Base-by-base conservation (phyloP, 2,797 vertebrate species). In the Leontocebus nigricollis region DNA sequence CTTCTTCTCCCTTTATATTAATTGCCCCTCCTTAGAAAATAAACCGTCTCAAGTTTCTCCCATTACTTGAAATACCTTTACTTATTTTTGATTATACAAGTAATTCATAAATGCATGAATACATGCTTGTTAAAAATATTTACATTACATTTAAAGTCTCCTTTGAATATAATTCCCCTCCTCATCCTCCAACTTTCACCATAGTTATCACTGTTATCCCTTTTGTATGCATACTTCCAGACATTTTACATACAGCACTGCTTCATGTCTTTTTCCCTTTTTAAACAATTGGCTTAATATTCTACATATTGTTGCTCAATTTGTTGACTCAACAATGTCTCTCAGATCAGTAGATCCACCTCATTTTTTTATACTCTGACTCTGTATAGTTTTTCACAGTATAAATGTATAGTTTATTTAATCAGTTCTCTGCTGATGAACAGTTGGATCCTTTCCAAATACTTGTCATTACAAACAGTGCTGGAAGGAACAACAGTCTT, bases 1-100 rank as follows among this genome's bases (percentile, higher is more conserved):
- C 30, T 4, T 26, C 36, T 89, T 30, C n/a, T 88, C 41, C 73
- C 39, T 88, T 88, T 61, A 77, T 81, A 19, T 36, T 48, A 46
- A 81, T 33, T 64, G 11, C 41, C 77, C 39, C 59, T 75, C 61
- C 87, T 92, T 76, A 92, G 86, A 88, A 95, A 87, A 90, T 1
- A 64, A 95, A 41, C 50, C 93, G 30, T 39, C 7, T 76, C 46
- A 77, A 48, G 2, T 79, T 82, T 90, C 79, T 93, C 50, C 52
- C n/a, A 52, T 59, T 24, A 17, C 1, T 55, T 55, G 79, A 96
- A 93, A 75, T 46, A 77, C 9, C 86, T 96, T 95, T 57, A 93
- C 52, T 77, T 96, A 61, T 64, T 94, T 93, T 94, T 88, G 12
- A 64, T 73, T 88, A 91, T 50, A n/a, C 3, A 91, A 52, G 22